Conservation (phyloP, 1,140 invertebrate genomes). For the Yoshiicerus persimilis region DNA sequence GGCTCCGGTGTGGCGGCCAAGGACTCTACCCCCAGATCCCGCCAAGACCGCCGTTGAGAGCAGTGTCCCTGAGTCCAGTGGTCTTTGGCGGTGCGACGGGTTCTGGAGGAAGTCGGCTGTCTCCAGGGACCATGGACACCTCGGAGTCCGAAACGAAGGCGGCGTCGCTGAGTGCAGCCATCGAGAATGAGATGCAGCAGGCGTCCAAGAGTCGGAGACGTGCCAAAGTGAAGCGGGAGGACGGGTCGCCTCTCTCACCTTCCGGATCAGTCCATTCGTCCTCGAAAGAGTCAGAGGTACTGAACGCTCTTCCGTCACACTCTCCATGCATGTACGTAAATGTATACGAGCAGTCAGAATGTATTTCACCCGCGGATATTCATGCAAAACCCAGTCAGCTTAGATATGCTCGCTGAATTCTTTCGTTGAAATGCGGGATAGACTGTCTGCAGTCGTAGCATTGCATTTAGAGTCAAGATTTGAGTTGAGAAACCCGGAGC, state of each 20-base stretch:
- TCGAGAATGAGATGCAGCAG: constrained; percentile 9
- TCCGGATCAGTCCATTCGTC: not conserved
- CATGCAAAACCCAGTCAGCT: not conserved
- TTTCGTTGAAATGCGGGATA: too few species aligned
- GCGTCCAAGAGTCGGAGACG: not conserved
- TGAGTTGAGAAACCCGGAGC: too few species aligned
- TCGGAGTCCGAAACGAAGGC: not conserved
- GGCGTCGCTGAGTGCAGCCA: not conserved
- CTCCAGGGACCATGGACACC: not conserved
- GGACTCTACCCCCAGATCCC: not conserved
- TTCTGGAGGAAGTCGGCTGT: not conserved
- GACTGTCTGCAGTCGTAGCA: too few species aligned
- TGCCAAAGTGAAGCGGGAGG: not conserved
- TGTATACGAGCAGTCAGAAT: not conserved
- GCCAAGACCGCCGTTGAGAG: not conserved
- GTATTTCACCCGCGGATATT: not conserved
- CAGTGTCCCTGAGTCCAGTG: not conserved
- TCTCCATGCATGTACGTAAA: not conserved
- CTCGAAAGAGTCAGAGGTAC: not conserved
- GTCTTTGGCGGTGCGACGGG: not conserved
- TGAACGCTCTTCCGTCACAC: not conserved
- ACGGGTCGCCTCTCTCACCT: not conserved
- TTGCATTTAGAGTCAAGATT: too few species aligned
- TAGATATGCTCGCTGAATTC: not conserved
- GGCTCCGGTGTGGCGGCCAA: constrained; percentile 10